Percentiles rank a stretch among this genome's conserved stretches.
Evolutionary conservation across 2,113 vertebrate species (phyloP).

Genomic region (Toxotes chatareus): DNA sequence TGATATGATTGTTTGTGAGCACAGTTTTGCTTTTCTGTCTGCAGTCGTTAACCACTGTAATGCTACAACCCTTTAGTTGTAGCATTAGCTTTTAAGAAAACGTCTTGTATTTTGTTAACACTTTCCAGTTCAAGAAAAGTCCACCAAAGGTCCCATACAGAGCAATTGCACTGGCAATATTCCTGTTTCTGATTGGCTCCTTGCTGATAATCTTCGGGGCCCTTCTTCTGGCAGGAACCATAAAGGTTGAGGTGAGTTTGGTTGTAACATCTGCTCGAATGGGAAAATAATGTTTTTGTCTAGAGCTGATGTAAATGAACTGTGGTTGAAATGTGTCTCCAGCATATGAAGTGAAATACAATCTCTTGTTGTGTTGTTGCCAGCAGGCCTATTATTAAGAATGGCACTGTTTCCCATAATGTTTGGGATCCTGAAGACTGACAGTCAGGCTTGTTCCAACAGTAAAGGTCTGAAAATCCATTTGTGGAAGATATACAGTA

Average conservation of each 20-base stretch:
- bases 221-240: slow-evolving; percentile 91
- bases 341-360: neutral
- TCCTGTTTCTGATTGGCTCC: slow-evolving; percentile 94
- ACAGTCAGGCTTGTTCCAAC: slow-evolving; percentile 21
- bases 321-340: neutral
- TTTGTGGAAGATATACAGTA: slow-evolving; percentile 2
- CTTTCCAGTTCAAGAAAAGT: slow-evolving; percentile 92
- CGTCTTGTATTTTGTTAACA: slow-evolving; percentile 10
- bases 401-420: slow-evolving; percentile 20
- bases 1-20: neutral
- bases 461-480: slow-evolving; percentile 29
- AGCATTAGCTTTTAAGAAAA: neutral
- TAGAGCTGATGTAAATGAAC: too few relatives aligned
- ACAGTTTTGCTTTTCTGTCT: neutral
- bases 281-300: neutral
- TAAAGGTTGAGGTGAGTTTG: slow-evolving; percentile 90
- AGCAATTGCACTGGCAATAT: slow-evolving; percentile 91
- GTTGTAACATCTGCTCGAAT: neutral
- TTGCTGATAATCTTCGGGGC: slow-evolving; percentile 92
- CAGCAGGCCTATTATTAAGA: slow-evolving; percentile 13
- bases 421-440: slow-evolving; percentile 22
- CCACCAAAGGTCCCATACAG: slow-evolving; percentile 96
- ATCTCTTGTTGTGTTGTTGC: slow-evolving; percentile 1
- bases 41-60: neutral
- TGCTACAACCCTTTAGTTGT: neutral